Percentiles rank a stretch among this genome's conserved stretches.
Conservation (phyloP, 2,113 vertebrate genomes). For the Cephalopterus ornatus region DNA sequence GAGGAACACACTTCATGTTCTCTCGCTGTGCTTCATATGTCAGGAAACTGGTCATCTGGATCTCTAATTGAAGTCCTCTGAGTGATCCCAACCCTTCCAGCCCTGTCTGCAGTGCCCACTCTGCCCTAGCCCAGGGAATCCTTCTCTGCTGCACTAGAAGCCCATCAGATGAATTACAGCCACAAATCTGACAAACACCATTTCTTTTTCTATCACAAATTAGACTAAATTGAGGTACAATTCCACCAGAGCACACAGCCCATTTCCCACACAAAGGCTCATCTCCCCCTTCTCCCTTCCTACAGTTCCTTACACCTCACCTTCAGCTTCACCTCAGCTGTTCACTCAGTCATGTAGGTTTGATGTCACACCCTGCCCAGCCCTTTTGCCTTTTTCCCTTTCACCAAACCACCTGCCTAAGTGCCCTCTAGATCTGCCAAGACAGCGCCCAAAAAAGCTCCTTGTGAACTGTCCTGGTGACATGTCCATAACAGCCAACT, state of each 20-base stretch:
- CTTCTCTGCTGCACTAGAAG: not conserved
- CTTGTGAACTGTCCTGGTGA: not conserved
- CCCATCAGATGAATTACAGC: not conserved
- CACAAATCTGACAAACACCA: not conserved
- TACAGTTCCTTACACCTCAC: not conserved
- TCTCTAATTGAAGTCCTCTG: not conserved
- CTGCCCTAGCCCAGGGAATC: not conserved
- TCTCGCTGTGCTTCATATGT: not conserved
- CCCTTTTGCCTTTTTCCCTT: not conserved
- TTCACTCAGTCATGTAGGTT: not conserved
- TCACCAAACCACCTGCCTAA: not conserved
- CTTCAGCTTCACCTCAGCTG: not conserved
- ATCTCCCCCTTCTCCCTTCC: not conserved
- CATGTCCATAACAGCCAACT: not conserved
- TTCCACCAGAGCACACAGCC: not conserved
- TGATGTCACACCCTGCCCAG: not conserved
- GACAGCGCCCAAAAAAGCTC: not conserved
- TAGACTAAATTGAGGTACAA: not conserved
- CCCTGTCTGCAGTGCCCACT: not conserved
- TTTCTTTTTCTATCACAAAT: not conserved
- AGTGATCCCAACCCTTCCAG: not conserved
- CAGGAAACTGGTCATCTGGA: not conserved
- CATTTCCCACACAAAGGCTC: not conserved
- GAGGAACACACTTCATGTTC: not conserved
- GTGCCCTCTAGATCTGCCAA: not conserved